Conservation (phyloP, 2,888 invertebrate species). For the Drosophila ezoana region DNA sequence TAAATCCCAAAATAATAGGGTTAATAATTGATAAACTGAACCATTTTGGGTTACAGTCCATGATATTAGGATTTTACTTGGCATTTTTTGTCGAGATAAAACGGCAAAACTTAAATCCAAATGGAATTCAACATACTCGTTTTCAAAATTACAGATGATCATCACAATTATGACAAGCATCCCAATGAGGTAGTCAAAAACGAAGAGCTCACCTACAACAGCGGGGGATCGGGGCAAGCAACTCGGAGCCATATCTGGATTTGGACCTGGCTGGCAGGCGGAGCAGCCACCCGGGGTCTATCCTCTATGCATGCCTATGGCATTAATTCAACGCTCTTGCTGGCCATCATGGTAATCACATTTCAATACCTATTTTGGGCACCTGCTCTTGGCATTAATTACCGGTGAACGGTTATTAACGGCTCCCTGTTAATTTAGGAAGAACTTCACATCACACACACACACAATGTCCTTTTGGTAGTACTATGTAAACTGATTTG, state of each 20-base stretch:
- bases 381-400: neutral
- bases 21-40: too few species aligned
- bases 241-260: conserved; percentile 20
- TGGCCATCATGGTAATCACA: conserved; percentile 18
- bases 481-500: conserved; percentile 22
- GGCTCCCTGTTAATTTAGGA: conserved; percentile 12
- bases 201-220: conserved; percentile 93
- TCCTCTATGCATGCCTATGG: conserved; percentile 5
- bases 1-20: too few species aligned
- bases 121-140: neutral
- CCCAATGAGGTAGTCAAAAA: conserved; percentile 97
- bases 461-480: conserved; percentile 15
- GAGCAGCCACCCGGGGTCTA: neutral
- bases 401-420: conserved; percentile 33
- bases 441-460: conserved; percentile 18
- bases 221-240: conserved; percentile 74
- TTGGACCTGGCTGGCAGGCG: conserved; percentile 17
- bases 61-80: conserved; percentile 6
- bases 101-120: neutral
- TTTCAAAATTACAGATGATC: conserved; percentile 86
- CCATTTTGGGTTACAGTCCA: too few species aligned
- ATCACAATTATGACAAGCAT: conserved; percentile 91
- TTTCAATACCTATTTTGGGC: conserved; percentile 30
- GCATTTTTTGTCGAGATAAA: neutral
- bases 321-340: conserved; percentile 12